phyloP scores from a whole-genome alignment of 2,888 invertebrate species.

The Meliscaeva auricollis region DNA sequence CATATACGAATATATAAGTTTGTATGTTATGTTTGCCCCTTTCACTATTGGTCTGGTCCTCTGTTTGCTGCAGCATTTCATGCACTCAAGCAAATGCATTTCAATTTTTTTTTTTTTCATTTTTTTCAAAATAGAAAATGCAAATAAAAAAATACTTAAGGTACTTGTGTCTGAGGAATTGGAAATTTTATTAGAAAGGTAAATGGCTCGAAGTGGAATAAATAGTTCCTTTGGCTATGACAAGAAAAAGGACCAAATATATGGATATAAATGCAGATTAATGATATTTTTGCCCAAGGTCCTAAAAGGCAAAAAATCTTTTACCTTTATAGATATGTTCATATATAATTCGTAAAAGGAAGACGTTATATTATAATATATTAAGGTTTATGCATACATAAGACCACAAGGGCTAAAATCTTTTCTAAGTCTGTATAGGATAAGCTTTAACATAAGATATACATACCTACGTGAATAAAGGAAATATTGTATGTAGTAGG shows the following conservation, averaged over 20 bases:
- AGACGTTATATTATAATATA: too few species aligned
- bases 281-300: slow-evolving; percentile 40
- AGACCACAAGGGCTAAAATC: too few species aligned
- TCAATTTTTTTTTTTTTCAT: slow-evolving; percentile 8
- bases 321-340: too few species aligned
- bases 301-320: not conserved
- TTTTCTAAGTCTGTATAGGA: too few species aligned
- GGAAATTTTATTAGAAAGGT: slow-evolving; percentile 59
- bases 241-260: slow-evolving; percentile 4
- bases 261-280: slow-evolving; percentile 48
- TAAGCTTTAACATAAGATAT: too few species aligned
- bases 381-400: too few species aligned
- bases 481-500: too few species aligned
- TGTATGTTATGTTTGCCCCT: not conserved
- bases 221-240: slow-evolving; percentile 47
- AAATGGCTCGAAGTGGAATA: slow-evolving; percentile 54
- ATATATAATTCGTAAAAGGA: too few species aligned
- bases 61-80: slow-evolving; percentile 32
- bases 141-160: not conserved
- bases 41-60: slow-evolving; percentile 22
- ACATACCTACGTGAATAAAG: too few species aligned
- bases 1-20: not conserved
- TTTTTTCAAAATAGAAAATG: not conserved
- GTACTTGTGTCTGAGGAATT: slow-evolving; percentile 58
- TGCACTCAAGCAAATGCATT: slow-evolving; percentile 58